Evolutionary conservation across 2,888 invertebrate genomes (phyloP).

Genomic region (Zaprionus bogoriensis): DNA sequence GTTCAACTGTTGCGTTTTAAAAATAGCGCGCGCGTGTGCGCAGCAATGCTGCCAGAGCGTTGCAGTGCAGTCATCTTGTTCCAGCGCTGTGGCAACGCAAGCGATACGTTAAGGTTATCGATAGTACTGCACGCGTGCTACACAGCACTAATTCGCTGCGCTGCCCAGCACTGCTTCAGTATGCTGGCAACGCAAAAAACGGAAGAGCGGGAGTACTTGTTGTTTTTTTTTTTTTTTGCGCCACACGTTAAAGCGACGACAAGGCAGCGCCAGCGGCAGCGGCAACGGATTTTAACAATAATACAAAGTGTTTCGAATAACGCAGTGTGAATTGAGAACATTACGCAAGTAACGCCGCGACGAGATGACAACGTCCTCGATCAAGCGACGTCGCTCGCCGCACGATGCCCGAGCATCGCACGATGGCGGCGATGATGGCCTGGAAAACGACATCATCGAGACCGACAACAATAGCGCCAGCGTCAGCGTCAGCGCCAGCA

Average conservation of each 20-base stretch:
- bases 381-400: constrained; percentile 61
- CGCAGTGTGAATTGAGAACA: neutral
- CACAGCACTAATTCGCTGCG: neutral
- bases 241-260: constrained; percentile 31
- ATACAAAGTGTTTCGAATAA: neutral
- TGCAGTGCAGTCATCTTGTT: no score
- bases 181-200: constrained; percentile 26
- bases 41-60: no score
- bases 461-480: constrained; percentile 11
- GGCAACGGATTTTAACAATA: constrained; percentile 25
- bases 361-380: constrained; percentile 75
- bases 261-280: constrained; percentile 1
- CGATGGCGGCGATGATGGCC: constrained; percentile 25
- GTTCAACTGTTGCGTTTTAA: no score
- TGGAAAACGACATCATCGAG: constrained; percentile 25
- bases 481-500: neutral
- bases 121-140: neutral
- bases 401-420: constrained; percentile 37
- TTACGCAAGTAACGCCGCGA: neutral
- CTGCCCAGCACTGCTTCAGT: constrained; percentile 26
- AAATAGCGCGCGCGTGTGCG: neutral
- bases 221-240: constrained; percentile 40
- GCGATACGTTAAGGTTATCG: neutral
- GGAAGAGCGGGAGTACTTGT: constrained; percentile 40
- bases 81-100: no score